These are phyloP conservation scores for Micrasema longulum DNA, from an alignment of 1,140 invertebrate species.

Conservation along the genomic window DNA sequence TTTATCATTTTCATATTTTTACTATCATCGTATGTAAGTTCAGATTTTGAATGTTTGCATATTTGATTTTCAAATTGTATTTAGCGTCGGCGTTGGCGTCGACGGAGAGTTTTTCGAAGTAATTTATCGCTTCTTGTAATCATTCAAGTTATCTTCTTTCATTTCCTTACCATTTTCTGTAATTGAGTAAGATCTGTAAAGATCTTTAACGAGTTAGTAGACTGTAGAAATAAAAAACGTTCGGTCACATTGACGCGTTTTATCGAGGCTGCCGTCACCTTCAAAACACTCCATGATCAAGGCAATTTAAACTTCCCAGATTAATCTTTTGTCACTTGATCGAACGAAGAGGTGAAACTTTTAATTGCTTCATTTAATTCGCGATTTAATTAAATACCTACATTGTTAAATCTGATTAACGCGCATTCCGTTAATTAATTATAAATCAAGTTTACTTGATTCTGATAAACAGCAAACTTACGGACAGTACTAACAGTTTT, in stretches of 20 bases:
- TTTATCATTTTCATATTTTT: too few relatives aligned
- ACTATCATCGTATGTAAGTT: too few relatives aligned
- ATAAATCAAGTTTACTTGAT: too few relatives aligned
- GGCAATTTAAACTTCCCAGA: conserved; percentile 52
- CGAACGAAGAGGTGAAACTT: conserved; percentile 45
- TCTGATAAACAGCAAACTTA: too few relatives aligned
- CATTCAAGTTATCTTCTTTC: not conserved
- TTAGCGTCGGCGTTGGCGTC: too few relatives aligned
- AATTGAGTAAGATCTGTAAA: not conserved
- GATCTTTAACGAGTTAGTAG: not conserved
- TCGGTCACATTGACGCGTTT: not conserved
- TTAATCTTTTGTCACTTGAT: conserved; percentile 54
- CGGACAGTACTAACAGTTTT: too few relatives aligned
- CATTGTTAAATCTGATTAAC: too few relatives aligned
- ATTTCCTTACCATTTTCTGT: not conserved
- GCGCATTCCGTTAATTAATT: too few relatives aligned
- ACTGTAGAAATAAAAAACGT: not conserved
- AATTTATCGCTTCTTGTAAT: not conserved
- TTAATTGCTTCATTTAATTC: conserved; percentile 53
- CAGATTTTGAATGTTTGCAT: too few relatives aligned
- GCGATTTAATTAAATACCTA: conserved; percentile 44
- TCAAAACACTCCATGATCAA: not conserved
- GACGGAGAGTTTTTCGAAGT: too few relatives aligned
- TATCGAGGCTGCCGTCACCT: conserved; percentile 1
- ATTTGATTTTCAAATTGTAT: too few relatives aligned